Evolutionary conservation across 2,113 vertebrate species (phyloP).

Genomic region (Chelonoidis abingdonii): DNA sequence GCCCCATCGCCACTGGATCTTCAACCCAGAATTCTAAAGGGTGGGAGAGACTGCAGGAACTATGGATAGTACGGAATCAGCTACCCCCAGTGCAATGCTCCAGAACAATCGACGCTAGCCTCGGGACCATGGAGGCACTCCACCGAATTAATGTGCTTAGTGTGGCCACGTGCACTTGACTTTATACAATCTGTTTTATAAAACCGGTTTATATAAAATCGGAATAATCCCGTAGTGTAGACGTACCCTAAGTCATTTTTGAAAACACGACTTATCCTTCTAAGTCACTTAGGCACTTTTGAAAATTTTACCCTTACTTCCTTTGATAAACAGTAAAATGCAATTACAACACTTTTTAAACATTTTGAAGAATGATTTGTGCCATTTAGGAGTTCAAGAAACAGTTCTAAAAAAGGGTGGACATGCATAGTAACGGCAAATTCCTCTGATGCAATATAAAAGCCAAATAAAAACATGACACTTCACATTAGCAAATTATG

Average conservation of each 20-base stretch:
- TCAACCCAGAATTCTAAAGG: too few relatives aligned
- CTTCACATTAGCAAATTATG: background rate
- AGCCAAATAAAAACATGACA: background rate
- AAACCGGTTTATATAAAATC: too few relatives aligned
- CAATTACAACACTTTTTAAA: background rate
- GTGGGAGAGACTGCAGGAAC: too few relatives aligned
- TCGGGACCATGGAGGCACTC: too few relatives aligned
- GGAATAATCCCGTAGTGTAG: too few relatives aligned
- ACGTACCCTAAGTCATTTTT: background rate
- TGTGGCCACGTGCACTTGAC: too few relatives aligned
- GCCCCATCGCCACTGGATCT: too few relatives aligned
- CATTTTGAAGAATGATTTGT: accelerated
- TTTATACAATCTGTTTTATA: too few relatives aligned
- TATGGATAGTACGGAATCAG: too few relatives aligned
- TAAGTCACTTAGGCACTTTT: background rate
- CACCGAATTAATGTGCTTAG: too few relatives aligned
- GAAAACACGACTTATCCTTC: background rate
- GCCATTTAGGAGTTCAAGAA: background rate
- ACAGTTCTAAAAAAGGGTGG: background rate
- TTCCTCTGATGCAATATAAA: background rate
- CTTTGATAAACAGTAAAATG: background rate
- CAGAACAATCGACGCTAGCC: too few relatives aligned
- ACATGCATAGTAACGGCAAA: background rate
- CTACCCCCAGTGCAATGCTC: too few relatives aligned
- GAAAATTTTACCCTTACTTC: background rate